Evolutionary conservation across 1,140 invertebrate genomes (phyloP).

Genomic region (Bombus pascuorum): DNA sequence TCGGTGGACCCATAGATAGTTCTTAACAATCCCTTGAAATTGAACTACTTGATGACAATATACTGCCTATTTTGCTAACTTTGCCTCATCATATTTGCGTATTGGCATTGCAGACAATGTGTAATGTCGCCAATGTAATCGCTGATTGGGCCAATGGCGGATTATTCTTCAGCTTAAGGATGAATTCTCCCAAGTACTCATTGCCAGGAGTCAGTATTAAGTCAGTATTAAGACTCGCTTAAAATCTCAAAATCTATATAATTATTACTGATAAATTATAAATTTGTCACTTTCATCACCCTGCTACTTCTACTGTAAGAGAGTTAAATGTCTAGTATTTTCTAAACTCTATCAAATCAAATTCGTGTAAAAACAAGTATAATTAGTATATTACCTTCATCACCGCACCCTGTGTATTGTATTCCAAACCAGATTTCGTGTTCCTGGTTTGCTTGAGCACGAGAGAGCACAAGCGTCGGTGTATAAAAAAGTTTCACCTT

Average conservation of each 20-base stretch:
- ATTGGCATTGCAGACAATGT: conserved; percentile 29
- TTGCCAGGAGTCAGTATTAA: no score
- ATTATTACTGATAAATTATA: no score
- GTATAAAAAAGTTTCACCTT: conserved; percentile 35
- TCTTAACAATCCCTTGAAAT: no score
- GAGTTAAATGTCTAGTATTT: no score
- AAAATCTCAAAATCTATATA: no score
- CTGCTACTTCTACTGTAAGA: no score
- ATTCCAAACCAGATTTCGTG: conserved; percentile 41
- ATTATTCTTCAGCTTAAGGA: conserved; percentile 60
- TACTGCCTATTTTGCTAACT: conserved; percentile 48
- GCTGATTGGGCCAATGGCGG: conserved; percentile 61
- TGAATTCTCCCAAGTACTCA: conserved; percentile 12
- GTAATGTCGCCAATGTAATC: conserved; percentile 37
- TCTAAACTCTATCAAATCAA: no score
- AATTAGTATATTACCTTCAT: not conserved
- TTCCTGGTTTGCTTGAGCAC: conserved; percentile 32
- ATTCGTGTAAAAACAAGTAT: no score
- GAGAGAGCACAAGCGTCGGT: conserved; percentile 26
- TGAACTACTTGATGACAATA: conserved; percentile 41
- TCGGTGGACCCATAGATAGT: not conserved
- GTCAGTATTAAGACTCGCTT: no score
- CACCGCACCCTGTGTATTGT: no score
- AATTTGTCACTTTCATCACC: no score
- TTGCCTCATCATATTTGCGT: not conserved